These are phyloP conservation scores for Suncus etruscus DNA, from an alignment of 2,113 vertebrate species.

Conservation along the genomic window DNA sequence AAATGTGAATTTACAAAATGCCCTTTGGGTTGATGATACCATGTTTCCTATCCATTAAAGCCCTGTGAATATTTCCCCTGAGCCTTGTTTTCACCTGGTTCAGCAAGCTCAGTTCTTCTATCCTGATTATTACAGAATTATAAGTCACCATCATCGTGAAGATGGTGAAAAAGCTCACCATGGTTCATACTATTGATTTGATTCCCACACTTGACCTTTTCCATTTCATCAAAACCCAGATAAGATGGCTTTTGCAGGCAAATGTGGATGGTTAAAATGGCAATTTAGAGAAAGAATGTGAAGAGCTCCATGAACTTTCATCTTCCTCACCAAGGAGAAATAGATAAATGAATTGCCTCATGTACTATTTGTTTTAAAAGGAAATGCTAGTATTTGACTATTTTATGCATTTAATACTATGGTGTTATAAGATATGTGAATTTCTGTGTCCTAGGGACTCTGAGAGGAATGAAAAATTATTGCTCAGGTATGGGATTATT, in stretches of 20 bases:
- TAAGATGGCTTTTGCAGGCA: background rate
- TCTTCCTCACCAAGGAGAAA: background rate
- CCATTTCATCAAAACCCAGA: background rate
- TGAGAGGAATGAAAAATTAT: background rate
- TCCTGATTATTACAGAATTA: background rate
- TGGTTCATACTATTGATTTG: background rate
- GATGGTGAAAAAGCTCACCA: background rate
- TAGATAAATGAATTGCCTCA: background rate
- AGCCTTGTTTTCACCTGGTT: background rate
- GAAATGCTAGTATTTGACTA: background rate
- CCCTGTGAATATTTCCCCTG: background rate
- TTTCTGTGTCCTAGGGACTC: background rate
- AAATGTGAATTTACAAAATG: background rate
- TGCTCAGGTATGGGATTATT: background rate
- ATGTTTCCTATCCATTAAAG: background rate
- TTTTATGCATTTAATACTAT: background rate
- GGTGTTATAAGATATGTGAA: background rate
- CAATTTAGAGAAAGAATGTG: background rate
- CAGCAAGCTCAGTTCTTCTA: background rate
- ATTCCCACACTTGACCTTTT: constrained; percentile 8
- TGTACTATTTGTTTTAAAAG: background rate
- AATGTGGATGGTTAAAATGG: background rate
- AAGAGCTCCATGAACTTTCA: background rate
- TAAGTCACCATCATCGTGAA: background rate
- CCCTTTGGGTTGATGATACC: background rate